These are phyloP conservation scores for Pachycephus smyrnensis DNA, from an alignment of 2,888 invertebrate genomes.

Conservation along the genomic window DNA sequence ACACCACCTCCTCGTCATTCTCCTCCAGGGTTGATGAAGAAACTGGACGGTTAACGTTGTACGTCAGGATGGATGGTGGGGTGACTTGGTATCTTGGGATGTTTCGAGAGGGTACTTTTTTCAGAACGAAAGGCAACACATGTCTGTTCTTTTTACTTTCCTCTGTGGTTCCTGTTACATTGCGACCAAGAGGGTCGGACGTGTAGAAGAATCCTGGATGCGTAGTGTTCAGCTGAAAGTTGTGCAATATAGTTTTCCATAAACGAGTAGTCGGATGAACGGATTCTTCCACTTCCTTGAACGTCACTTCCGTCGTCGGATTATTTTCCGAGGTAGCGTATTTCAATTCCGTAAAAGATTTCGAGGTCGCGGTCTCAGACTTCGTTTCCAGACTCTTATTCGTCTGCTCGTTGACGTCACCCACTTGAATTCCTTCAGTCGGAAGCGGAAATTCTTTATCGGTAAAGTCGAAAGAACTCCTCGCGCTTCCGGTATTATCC, in stretches of 20 bases:
- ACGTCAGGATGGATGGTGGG: background rate
- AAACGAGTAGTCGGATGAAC: background rate
- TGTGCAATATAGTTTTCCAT: background rate
- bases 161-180: background rate
- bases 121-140: background rate
- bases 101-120: background rate
- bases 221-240: background rate
- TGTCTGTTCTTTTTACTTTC: background rate
- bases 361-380: background rate
- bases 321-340: background rate
- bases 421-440: background rate
- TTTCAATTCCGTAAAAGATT: background rate
- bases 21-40: background rate
- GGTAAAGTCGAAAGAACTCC: background rate
- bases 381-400: background rate
- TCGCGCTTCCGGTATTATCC: background rate
- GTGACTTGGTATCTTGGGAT: background rate
- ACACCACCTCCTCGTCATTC: background rate
- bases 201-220: background rate
- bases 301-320: background rate
- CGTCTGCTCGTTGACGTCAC: background rate
- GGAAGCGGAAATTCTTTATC: background rate
- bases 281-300: background rate
- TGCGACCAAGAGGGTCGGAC: background rate
- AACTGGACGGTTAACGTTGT: background rate